Conservation (phyloP, 2,888 invertebrate genomes). For the Acanthacorydalis orientalis region DNA sequence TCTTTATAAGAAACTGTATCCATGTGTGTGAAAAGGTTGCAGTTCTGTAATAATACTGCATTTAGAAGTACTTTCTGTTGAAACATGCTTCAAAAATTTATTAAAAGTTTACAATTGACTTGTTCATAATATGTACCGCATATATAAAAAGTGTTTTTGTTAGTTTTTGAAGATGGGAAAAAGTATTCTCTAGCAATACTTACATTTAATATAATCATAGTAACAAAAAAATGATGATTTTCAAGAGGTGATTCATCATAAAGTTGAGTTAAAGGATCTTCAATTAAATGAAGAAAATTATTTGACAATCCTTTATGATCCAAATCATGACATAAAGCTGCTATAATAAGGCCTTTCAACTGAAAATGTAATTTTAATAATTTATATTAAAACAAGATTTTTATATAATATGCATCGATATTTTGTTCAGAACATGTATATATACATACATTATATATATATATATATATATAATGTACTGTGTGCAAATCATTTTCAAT, state of each 20-base stretch:
- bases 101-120: neutral
- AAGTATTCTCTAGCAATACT: slow-evolving; percentile 6
- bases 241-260: slow-evolving; percentile 40
- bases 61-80: neutral
- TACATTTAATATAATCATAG: slow-evolving; percentile 38
- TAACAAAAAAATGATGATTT: slow-evolving; percentile 39
- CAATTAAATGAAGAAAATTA: slow-evolving; percentile 35
- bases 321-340: slow-evolving; percentile 41
- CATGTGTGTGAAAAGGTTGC: slow-evolving; percentile 28
- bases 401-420: too few relatives aligned
- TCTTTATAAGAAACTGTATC: slow-evolving; percentile 18
- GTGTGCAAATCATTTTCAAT: too few relatives aligned
- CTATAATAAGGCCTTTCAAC: slow-evolving; percentile 35
- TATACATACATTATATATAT: too few relatives aligned
- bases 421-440: too few relatives aligned
- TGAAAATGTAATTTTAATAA: slow-evolving; percentile 14
- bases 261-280: slow-evolving; percentile 34
- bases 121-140: neutral
- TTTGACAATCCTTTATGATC: slow-evolving; percentile 46
- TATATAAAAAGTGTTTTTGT: neutral
- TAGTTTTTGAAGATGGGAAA: neutral
- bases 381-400: too few relatives aligned
- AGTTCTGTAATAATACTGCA: slow-evolving; percentile 24
- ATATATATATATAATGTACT: too few relatives aligned
- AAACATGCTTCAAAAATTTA: too few relatives aligned